phyloP scores from a whole-genome alignment of 2,113 vertebrate genomes.

The Steatornis caripensis region DNA sequence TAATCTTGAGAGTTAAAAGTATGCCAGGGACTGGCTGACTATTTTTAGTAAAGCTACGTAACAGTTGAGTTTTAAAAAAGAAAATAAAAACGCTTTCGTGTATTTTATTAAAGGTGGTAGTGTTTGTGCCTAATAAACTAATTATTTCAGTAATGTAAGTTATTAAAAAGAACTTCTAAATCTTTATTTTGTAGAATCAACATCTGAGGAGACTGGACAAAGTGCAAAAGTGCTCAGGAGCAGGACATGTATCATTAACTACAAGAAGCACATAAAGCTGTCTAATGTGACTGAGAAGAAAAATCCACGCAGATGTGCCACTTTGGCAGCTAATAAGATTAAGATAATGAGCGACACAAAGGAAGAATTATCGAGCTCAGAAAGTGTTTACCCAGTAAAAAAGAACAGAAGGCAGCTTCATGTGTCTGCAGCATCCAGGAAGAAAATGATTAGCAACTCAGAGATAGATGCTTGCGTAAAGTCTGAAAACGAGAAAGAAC shows the following conservation, averaged over 20 bases:
- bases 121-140: neutral
- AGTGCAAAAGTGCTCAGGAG: slow-evolving; percentile 65
- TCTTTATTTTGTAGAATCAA: slow-evolving; percentile 14
- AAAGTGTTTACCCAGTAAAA: neutral
- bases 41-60: neutral
- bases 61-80: neutral
- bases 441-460: neutral
- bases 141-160: neutral
- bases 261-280: slow-evolving; percentile 56
- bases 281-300: slow-evolving; percentile 39
- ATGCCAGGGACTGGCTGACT: neutral
- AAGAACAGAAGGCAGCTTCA: slow-evolving; percentile 62
- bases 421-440: slow-evolving; percentile 54
- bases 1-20: neutral
- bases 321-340: slow-evolving; percentile 86
- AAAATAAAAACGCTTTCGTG: rapidly evolving
- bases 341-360: slow-evolving; percentile 80
- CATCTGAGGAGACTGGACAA: slow-evolving; percentile 59
- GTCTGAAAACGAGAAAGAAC: slow-evolving; percentile 49
- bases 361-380: slow-evolving; percentile 69
- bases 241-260: slow-evolving; percentile 67
- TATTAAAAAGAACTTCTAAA: neutral
- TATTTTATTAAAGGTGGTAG: neutral
- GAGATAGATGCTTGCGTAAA: slow-evolving; percentile 51
- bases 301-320: slow-evolving; percentile 79